Percentiles rank a stretch among this genome's conserved stretches.
Evolutionary conservation across 2,888 invertebrate species (phyloP).

Genomic region (Lucinisca nassula): DNA sequence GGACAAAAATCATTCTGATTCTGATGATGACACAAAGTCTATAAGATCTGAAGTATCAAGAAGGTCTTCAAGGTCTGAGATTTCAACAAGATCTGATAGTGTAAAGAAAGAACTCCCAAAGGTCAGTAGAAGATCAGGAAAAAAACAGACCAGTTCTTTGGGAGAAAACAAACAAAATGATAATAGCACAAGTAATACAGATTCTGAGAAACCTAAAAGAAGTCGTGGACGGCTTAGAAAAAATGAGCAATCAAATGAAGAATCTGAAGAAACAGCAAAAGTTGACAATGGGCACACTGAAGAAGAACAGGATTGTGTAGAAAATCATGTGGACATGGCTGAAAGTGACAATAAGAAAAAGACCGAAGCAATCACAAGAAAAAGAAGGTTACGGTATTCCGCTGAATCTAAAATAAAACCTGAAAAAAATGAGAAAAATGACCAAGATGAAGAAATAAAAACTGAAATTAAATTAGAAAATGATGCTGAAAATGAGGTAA

Average conservation of each 20-base stretch:
- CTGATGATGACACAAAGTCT: constrained; percentile 34
- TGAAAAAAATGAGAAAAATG: background rate
- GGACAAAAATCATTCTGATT: constrained; percentile 52
- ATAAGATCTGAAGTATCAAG: constrained; percentile 54
- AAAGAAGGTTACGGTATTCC: background rate
- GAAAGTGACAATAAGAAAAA: background rate
- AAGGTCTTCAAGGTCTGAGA: constrained; percentile 22
- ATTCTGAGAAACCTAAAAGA: background rate
- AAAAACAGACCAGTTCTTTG: background rate
- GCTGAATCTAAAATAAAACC: background rate
- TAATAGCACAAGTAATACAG: background rate
- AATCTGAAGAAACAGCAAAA: background rate
- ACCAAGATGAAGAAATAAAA: background rate
- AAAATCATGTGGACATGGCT: background rate
- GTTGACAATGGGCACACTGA: background rate
- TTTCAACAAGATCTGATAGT: background rate
- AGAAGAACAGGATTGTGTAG: background rate
- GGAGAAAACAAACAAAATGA: background rate
- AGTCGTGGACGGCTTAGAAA: background rate
- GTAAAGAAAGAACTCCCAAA: background rate
- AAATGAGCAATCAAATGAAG: background rate
- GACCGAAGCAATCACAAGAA: background rate
- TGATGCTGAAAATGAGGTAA: background rate
- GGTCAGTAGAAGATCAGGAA: background rate
- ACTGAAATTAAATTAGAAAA: background rate